These are phyloP conservation scores for Rhagium mordax DNA, from an alignment of 2,888 invertebrate genomes.

Conservation along the genomic window DNA sequence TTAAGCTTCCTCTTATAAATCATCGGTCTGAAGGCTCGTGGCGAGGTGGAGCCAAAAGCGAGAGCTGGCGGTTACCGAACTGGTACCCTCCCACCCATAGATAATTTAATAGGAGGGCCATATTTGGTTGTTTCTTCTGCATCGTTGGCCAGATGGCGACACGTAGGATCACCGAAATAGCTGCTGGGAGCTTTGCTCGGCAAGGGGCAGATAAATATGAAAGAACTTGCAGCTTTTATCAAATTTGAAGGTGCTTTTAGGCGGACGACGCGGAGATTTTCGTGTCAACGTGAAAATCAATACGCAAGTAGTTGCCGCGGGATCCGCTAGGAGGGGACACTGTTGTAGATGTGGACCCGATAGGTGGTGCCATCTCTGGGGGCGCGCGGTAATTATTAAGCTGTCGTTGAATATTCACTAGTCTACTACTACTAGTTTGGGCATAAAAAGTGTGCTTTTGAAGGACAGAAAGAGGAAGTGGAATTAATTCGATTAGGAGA, in stretches of 20 bases:
- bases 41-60: neutral
- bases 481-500: too few relatives aligned
- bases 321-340: neutral
- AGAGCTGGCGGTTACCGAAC: neutral
- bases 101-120: constrained; percentile 34
- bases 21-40: neutral
- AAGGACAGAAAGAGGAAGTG: too few relatives aligned
- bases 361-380: neutral
- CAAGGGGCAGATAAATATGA: neutral
- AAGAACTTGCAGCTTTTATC: too few relatives aligned
- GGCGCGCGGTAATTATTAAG: neutral
- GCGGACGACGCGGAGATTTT: too few relatives aligned
- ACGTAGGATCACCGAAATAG: neutral
- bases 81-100: constrained; percentile 5
- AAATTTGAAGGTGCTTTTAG: too few relatives aligned
- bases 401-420: too few relatives aligned
- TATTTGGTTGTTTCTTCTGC: constrained; percentile 16
- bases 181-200: neutral
- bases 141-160: constrained; percentile 17
- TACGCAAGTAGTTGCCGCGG: neutral
- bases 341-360: neutral
- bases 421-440: too few relatives aligned
- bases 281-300: neutral
- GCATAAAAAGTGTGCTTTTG: too few relatives aligned
- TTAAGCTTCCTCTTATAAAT: constrained; percentile 31